Base-by-base conservation (phyloP, 2,797 vertebrate genomes). In the Helarctos malayanus region DNA sequence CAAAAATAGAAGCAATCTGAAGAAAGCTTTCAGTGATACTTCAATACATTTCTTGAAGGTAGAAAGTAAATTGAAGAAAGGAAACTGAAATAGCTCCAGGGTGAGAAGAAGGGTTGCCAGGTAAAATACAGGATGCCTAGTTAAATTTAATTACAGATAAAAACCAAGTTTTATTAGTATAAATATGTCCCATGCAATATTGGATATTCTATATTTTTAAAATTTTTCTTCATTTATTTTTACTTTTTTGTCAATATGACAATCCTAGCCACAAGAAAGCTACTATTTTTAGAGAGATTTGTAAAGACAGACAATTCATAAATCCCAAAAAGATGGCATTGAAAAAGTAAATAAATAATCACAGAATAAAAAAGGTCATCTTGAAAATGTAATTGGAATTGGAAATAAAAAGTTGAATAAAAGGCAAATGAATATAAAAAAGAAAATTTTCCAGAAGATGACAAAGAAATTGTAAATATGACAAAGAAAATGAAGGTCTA, bases 21-120 rank as follows among this genome's bases (percentile, higher is more conserved):
- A 52, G 35, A 69, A 21, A 82, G 14, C 0, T 75, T 79, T 92
- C 32, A 29, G 47, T 79, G 61, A 19, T 32, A 79, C 59, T 56
- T 86, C 14, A 82, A 45, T 79, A 89, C 32, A 68, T 94, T 97
- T 92, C 68, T 82, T 19, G n/a, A 81, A 89, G 47, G 7, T 56
- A 59, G n/a, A 78, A 89, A 91, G 19, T 32, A 82, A 18, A 27
- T 3, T 38, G 27, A 86, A 65, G 29, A 57, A 82, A 54, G 6
- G 27, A 69, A 56, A 57, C 0, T 52, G 23, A 52, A 45, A 35
- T 89, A 94, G 41, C 15, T 85, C 32, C 54, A 15, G 15, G 2
- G 13, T 27, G 21, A 47, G 8, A 71, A 59, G 32, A 21, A 65
- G n/a, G 8, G 3, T 71, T 82, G 13, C 13, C n/a, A 29, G 25